Conservation (phyloP, 2,113 vertebrate species). For the Chloropsis cyanopogon region DNA sequence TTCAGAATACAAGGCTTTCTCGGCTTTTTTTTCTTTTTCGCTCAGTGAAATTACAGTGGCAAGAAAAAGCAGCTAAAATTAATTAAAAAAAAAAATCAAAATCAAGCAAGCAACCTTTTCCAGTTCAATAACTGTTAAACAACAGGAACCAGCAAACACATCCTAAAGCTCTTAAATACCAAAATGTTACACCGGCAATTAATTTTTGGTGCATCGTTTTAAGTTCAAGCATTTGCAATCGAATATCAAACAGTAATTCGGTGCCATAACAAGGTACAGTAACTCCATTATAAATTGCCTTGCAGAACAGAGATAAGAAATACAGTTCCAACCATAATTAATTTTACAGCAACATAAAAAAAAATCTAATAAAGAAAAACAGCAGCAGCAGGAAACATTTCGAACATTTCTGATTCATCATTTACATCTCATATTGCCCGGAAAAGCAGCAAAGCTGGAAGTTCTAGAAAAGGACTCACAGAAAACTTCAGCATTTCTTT, state of each 20-base stretch:
- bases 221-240: slow-evolving; percentile 19
- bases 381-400: slow-evolving; percentile 38
- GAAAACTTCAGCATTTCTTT: slow-evolving; percentile 36
- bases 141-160: neutral
- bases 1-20: slow-evolving; percentile 8
- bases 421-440: neutral
- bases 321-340: slow-evolving; percentile 17
- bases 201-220: slow-evolving; percentile 20
- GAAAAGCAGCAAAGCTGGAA: neutral
- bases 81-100: neutral
- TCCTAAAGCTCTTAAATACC: neutral
- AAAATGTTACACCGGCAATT: neutral
- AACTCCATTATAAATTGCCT: slow-evolving; percentile 1
- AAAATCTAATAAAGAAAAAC: neutral
- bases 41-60: slow-evolving; percentile 18
- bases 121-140: neutral
- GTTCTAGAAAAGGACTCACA: neutral
- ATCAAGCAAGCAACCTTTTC: neutral
- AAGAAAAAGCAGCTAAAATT: neutral
- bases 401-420: slow-evolving; percentile 17
- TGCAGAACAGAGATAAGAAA: slow-evolving; percentile 43
- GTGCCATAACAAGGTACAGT: slow-evolving; percentile 32
- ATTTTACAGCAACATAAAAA: slow-evolving; percentile 30
- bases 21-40: neutral
- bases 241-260: slow-evolving; percentile 1